Conservation (phyloP, 2,113 vertebrate species). For the Ictidomys tridecemlineatus region DNA sequence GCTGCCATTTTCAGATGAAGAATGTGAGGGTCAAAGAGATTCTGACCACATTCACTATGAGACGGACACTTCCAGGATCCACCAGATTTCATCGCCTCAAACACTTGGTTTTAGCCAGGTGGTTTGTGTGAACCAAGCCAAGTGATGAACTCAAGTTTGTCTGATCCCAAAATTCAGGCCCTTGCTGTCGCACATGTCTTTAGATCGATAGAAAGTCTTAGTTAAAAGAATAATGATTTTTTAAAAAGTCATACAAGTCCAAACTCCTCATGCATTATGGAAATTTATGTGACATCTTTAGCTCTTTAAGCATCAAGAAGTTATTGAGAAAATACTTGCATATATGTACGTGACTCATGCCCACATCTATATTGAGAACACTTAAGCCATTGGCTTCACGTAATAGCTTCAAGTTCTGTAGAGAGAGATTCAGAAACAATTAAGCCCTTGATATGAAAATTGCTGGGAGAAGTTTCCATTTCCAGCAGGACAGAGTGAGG, state of each 20-base stretch:
- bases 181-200: not conserved
- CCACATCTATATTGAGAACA: not conserved
- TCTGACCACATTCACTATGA: too few species aligned
- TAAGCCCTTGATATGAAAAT: not conserved
- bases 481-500: not conserved
- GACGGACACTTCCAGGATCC: too few species aligned
- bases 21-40: not conserved
- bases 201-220: not conserved
- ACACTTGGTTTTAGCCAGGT: too few species aligned
- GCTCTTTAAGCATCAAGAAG: slow-evolving; percentile 24
- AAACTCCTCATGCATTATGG: not conserved
- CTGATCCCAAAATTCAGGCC: not conserved
- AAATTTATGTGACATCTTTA: not conserved
- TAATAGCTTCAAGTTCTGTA: not conserved
- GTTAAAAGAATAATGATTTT: not conserved
- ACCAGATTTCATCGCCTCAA: too few species aligned
- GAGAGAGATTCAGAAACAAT: not conserved
- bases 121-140: not conserved
- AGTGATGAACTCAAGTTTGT: not conserved
- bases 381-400: not conserved
- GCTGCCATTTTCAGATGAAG: not conserved
- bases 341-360: not conserved
- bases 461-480: not conserved
- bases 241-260: not conserved
- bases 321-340: not conserved